Base-by-base conservation (phyloP, 2,888 invertebrate genomes). In the Lamellibrachia satsuma region DNA sequence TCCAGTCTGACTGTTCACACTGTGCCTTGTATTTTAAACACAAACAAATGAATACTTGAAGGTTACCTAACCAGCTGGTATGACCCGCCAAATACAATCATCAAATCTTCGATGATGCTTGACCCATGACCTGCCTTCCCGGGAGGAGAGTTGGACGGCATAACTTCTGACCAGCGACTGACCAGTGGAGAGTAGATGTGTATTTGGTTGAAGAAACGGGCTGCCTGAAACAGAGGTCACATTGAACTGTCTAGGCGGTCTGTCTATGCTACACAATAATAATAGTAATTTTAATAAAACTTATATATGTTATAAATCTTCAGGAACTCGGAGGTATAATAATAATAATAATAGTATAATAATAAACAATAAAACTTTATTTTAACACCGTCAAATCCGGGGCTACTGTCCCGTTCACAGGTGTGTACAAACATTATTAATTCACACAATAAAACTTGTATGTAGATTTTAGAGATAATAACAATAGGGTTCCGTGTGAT, bases 101-200 rank as follows among this genome's bases (percentile, higher is more conserved):
- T 96, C 7, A 93, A 93, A 94, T 96, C 96, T 9, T 96, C 95
- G 95, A 98, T 98, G 93, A 99, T 97, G 90, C 98, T 98, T 11
- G 98, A 99, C 8, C 99, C 98, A 97, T 99, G 99, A 0, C 99
- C 99, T 22, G 99, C 99, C 96, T 98, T 98, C 2, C 98, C 98
- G 75, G 98, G 98, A 90, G 98, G 98, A 90, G 98, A 98, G 8
- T 97, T 97, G 93, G 97, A 96, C 7, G 95, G 94, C 7, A 94
- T 94, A 22, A 95, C 93, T 92, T 96, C 95, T 7, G 95, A 95
- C 97, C 99, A 99, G 94, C 98, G 97, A 96, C 98, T 98, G 52
- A 97, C 97, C 93, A 97, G 97, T 52, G 98, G 98, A 96, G 98
- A 98, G 96, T 98, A 99, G 93, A 98, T 97, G 96, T 99, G 99